phyloP scores from a whole-genome alignment of 2,797 vertebrate species.

The Lepus oiostolus region DNA sequence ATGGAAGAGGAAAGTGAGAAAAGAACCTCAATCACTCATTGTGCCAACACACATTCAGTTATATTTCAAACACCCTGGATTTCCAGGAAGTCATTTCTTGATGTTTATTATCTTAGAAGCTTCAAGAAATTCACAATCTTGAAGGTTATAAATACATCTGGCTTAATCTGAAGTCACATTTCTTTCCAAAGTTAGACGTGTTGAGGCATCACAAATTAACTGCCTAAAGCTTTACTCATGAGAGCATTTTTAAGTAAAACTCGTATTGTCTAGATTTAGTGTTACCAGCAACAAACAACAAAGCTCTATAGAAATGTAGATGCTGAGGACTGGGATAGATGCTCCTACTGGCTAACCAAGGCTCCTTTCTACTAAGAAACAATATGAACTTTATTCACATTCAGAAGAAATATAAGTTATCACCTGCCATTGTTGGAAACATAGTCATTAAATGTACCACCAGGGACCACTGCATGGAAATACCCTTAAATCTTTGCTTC shows the following conservation, averaged over 20 bases:
- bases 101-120: conserved; percentile 16
- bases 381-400: background rate
- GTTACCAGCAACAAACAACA: background rate
- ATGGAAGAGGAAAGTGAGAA: background rate
- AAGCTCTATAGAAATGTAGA: background rate
- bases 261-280: background rate
- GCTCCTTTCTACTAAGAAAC: background rate
- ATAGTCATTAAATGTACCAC: background rate
- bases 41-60: background rate
- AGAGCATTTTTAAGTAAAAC: background rate
- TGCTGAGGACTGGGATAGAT: background rate
- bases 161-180: conserved; percentile 33
- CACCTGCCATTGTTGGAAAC: background rate
- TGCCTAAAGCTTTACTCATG: background rate
- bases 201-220: background rate
- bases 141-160: background rate
- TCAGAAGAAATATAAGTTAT: background rate
- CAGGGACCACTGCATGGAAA: background rate
- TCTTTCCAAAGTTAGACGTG: background rate
- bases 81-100: background rate
- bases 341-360: background rate
- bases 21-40: background rate
- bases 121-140: conserved; percentile 43
- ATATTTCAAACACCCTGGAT: background rate
- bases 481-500: background rate